Conservation (phyloP, 1,140 invertebrate genomes). For the Hermetia illucens region DNA sequence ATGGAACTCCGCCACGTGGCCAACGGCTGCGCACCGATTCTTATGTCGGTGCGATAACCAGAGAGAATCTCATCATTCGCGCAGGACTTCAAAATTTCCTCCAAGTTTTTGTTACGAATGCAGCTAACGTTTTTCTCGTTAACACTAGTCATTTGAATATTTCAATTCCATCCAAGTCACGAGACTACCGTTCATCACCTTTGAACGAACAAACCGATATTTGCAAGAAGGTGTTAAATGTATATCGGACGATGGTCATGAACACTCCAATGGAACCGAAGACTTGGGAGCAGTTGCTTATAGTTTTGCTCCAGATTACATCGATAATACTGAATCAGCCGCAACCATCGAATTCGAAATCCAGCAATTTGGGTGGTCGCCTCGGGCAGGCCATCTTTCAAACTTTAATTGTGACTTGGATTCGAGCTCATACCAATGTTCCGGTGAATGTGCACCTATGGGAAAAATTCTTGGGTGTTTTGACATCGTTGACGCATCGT, state of each 20-base stretch:
- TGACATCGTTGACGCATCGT: conserved; percentile 83
- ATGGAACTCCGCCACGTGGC: conserved; percentile 18
- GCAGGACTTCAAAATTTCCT: conserved; percentile 79
- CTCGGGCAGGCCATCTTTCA: conserved; percentile 87
- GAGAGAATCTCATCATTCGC: conserved; percentile 61
- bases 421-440: conserved; percentile 93
- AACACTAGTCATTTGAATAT: conserved; percentile 41
- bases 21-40: conserved; percentile 65
- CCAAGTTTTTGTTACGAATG: conserved; percentile 89
- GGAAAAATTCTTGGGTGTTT: conserved; percentile 83
- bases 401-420: conserved; percentile 96
- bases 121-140: conserved; percentile 84
- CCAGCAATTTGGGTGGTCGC: conserved; percentile 32
- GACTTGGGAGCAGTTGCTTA: conserved; percentile 82
- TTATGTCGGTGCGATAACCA: conserved; percentile 63
- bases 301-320: conserved; percentile 85
- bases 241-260: conserved; percentile 96
- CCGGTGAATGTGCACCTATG: conserved; percentile 75
- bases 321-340: conserved; percentile 71
- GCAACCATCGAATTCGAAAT: conserved; percentile 44
- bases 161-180: conserved; percentile 27
- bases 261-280: conserved; percentile 81
- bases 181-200: conserved; percentile 32
- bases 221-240: conserved; percentile 91
- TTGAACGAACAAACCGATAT: conserved; percentile 90